Evolutionary conservation across 2,888 invertebrate genomes (phyloP), one percentile per base, ranked within the genome.

Genomic region (Ferdinandea cuprea): DNA sequence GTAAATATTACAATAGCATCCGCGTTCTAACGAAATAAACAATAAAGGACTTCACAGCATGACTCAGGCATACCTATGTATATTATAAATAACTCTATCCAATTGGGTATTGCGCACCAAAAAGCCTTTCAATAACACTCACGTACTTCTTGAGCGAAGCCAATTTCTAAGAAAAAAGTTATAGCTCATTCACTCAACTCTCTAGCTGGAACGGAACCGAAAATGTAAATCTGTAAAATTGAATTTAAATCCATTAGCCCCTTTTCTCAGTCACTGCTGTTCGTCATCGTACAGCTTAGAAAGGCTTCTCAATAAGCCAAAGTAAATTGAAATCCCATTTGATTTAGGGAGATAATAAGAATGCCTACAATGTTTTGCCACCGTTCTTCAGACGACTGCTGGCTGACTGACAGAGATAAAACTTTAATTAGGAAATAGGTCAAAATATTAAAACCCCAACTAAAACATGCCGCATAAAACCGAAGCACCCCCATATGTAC

Each of bases 161-260:
- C 66, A 73, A 83, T 83, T 72, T 58, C 28, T 32, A 11, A 19
- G 61, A 54, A 83, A 56, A 72, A 52, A 40, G 25, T 50, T 58
- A 44, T 59, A 77, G 56, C 72, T 73, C 78, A 78, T 68, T 78
- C 66, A 52, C 46, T 59, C 44, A 37, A 28, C 59, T 71, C n/a
- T 46, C 35, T 25, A 66, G 46, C 72, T 42, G n/a, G 37, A 72
- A 83, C 66, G 66, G 17, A 68, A 73, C 48, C 56, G 17, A 48
- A 68, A 68, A 78, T 72, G 56, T 83, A 83, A 78, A 83, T 78
- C 83, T 83, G 68, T 73, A 54, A 78, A 83, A 83, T 83, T 83
- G 72, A 83, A 78, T 78, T 83, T 78, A 78, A 83, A 83, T 78
- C 83, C 78, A 68, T 68, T 78, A 54, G 78, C 35, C 48, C 35